Evolutionary conservation across 1,140 invertebrate species (phyloP).

Genomic region (Pollicipes pollicipes): DNA sequence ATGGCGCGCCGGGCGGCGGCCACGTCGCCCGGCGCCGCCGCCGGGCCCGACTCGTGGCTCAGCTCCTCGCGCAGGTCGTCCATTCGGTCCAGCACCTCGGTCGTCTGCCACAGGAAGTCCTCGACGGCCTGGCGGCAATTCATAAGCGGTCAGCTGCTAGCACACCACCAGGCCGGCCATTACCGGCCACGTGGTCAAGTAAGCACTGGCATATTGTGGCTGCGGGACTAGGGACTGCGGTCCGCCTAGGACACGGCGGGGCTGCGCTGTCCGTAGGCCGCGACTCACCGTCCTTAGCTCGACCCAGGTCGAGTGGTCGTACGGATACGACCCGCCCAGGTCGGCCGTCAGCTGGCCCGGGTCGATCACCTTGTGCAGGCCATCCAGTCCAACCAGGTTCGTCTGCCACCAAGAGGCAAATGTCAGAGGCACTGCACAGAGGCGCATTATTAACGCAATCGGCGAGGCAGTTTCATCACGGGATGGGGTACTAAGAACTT

Average conservation of each 20-base stretch:
- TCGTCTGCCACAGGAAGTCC: slow-evolving; percentile 86
- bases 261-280: background rate
- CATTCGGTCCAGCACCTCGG: slow-evolving; percentile 72
- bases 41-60: slow-evolving; percentile 38
- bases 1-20: slow-evolving; percentile 71
- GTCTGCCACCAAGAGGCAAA: slow-evolving; percentile 68
- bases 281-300: slow-evolving; percentile 57
- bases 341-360: slow-evolving; percentile 75
- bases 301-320: slow-evolving; percentile 93
- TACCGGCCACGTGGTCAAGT: too few species aligned
- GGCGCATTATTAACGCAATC: slow-evolving; percentile 5
- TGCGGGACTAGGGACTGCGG: too few species aligned
- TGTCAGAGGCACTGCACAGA: slow-evolving; percentile 24
- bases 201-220: too few species aligned
- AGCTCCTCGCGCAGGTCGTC: slow-evolving; percentile 83
- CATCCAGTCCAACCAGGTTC: slow-evolving; percentile 85
- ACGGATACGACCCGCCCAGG: slow-evolving; percentile 79
- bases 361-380: slow-evolving; percentile 77
- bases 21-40: slow-evolving; percentile 79
- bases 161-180: too few species aligned
- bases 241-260: too few species aligned
- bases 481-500: background rate
- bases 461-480: slow-evolving; percentile 3
- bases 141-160: too few species aligned
- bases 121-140: slow-evolving; percentile 75